Percentiles rank a stretch among this genome's conserved stretches.
Evolutionary conservation across 2,888 invertebrate genomes (phyloP).

Genomic region (Strigamia crassipes): DNA sequence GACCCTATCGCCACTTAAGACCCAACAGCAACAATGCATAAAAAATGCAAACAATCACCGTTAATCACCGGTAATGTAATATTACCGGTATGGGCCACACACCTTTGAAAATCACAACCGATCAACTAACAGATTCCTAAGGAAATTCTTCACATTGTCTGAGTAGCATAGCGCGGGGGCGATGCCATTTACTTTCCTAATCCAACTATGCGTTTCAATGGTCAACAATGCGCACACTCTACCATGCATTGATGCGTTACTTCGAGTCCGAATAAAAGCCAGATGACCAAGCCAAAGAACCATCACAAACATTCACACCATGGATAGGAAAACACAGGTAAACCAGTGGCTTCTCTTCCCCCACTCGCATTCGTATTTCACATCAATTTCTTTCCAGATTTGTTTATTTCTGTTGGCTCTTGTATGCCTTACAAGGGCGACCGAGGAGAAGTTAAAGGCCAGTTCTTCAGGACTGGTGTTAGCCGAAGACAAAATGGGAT

Average conservation of each 20-base stretch:
- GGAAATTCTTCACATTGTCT: background rate
- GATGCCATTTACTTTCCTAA: constrained; percentile 3
- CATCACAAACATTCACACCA: constrained; percentile 5
- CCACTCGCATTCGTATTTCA: background rate
- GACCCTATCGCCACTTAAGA: too few relatives aligned
- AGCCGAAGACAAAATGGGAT: background rate
- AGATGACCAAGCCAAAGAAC: background rate
- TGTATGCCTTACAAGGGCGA: constrained; percentile 10
- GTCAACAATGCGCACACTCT: background rate
- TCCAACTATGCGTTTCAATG: background rate
- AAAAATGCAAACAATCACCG: too few relatives aligned
- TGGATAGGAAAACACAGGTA: background rate
- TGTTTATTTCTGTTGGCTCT: background rate
- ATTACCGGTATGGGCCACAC: too few relatives aligned
- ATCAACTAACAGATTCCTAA: too few relatives aligned
- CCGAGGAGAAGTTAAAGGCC: background rate
- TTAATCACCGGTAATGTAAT: too few relatives aligned
- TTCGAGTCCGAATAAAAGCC: background rate
- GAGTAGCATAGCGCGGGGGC: background rate
- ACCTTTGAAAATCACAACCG: too few relatives aligned
- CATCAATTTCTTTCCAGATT: background rate
- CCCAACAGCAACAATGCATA: too few relatives aligned
- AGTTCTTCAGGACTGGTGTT: too few relatives aligned
- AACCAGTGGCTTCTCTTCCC: background rate
- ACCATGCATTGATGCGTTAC: background rate